Evolutionary conservation across 1,140 invertebrate genomes (phyloP), one percentile per base, ranked within the genome.

Genomic region (Rhagoletis zephyria): DNA sequence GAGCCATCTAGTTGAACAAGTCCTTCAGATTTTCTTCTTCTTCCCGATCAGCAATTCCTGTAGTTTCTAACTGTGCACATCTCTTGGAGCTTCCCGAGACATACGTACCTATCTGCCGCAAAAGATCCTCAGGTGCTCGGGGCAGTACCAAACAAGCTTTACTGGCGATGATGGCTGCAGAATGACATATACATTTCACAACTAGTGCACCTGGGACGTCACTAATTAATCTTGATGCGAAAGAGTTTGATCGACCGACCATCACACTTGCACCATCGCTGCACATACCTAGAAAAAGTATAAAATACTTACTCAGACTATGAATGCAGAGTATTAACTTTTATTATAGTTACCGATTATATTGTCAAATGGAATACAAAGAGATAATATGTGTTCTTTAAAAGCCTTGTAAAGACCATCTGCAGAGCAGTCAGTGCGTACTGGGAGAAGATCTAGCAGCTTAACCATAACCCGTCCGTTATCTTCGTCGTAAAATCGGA

Each of bases 121-220:
- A 60, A 51, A 85, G 56, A 56, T 85, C 81, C 6, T 85, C 81
- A 48, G 81, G 81, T 59, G 81, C 81, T 85, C 81, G 51, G 40
- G 81, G 48, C 4, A 85, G 56, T 10, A 48, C 48, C 56, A 85
- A 51, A 48, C 81, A 85, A 12, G 30, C 30, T 30, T 85, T 85
- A 16, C 56, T 59, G 10, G 81, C 81, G 56, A 85, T 85, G n/a
- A 85, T 51, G 5, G 81, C 51, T 48, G 81, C n/a, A 5, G 48
- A 85, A 85, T 85, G 81, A 51, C 81, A 85, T 12, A 85, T 85
- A 59, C 81, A 85, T n/a, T 85, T 85, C 7, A 85, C 56, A 85
- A 85, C 81, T 4, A 85, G 12, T 4, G 56, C 81, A 16, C n/a
- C 56, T 60, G 45, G 74, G 45, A 42, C 40, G 45, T 81, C 74